These are phyloP conservation scores for Trimorus sp. DNA, from an alignment of 2,888 invertebrate species.

Conservation along the genomic window DNA sequence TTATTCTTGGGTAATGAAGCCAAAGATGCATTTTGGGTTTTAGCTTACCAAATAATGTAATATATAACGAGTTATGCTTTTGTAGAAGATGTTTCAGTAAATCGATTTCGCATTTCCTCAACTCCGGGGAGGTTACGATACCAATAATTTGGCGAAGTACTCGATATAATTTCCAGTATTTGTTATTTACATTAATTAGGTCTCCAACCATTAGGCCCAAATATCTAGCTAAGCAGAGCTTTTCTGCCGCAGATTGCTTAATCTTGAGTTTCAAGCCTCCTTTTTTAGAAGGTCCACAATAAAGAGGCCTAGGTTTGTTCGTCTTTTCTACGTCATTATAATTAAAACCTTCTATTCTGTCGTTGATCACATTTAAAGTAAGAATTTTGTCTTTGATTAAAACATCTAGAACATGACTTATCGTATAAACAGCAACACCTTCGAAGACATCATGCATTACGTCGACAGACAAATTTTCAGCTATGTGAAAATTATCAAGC, in stretches of 20 bases:
- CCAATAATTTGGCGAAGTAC: constrained; percentile 21
- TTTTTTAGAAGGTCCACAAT: no score
- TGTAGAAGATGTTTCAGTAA: neutral
- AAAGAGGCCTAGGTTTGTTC: neutral
- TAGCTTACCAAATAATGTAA: constrained; percentile 3
- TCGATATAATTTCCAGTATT: constrained; percentile 24
- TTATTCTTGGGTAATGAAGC: constrained; percentile 12
- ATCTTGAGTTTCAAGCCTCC: constrained; percentile 6
- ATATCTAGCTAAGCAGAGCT: constrained; percentile 11
- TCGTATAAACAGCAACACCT: constrained; percentile 40
- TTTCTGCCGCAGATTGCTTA: constrained; percentile 19
- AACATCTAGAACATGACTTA: constrained; percentile 30
- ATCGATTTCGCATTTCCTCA: constrained; percentile 7
- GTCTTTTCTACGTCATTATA: constrained; percentile 30
- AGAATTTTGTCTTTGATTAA: constrained; percentile 34
- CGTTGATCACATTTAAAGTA: constrained; percentile 6
- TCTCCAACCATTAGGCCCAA: constrained; percentile 11
- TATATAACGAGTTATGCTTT: constrained; percentile 11
- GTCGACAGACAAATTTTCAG: no score
- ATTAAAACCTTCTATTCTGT: constrained; percentile 45
- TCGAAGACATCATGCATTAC: constrained; percentile 2
- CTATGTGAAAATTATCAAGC: no score
- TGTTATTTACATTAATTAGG: neutral
- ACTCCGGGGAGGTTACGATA: constrained; percentile 17
- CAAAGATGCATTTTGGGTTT: constrained; percentile 20